Conservation (phyloP, 2,113 vertebrate genomes). For the Casuarius casuarius region DNA sequence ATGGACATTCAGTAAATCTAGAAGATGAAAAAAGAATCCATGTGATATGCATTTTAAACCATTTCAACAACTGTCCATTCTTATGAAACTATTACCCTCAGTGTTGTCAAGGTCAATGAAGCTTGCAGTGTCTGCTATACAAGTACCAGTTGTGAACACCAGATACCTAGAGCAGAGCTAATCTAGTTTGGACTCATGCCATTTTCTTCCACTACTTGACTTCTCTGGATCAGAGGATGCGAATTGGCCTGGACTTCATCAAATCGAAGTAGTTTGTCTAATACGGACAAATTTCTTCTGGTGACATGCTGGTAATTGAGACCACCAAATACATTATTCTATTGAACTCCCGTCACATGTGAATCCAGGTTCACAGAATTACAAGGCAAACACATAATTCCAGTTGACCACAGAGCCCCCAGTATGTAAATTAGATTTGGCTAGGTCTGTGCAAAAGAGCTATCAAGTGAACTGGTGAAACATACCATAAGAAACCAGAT, state of each 20-base stretch:
- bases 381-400: constrained; percentile 44
- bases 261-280: constrained; percentile 16
- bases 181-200: background rate
- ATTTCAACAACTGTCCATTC: background rate
- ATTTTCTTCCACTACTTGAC: background rate
- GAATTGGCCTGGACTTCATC: constrained; percentile 16
- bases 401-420: constrained; percentile 52
- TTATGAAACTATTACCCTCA: background rate
- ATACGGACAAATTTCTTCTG: constrained; percentile 39
- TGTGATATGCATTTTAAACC: background rate
- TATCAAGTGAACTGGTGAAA: constrained; percentile 69
- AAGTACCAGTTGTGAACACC: background rate
- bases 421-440: constrained; percentile 70
- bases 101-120: background rate
- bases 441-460: constrained; percentile 50
- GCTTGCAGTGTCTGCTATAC: background rate
- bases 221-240: constrained; percentile 12
- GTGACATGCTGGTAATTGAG: constrained; percentile 50
- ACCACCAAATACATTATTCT: constrained; percentile 40
- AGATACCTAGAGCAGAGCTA: background rate
- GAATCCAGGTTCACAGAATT: constrained; percentile 33
- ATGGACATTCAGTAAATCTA: background rate
- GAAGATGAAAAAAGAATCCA: background rate
- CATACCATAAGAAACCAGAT: constrained; percentile 59
- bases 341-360: constrained; percentile 21